Evolutionary conservation across 1,140 invertebrate species (phyloP).

Genomic region (Triops longicaudatus): DNA sequence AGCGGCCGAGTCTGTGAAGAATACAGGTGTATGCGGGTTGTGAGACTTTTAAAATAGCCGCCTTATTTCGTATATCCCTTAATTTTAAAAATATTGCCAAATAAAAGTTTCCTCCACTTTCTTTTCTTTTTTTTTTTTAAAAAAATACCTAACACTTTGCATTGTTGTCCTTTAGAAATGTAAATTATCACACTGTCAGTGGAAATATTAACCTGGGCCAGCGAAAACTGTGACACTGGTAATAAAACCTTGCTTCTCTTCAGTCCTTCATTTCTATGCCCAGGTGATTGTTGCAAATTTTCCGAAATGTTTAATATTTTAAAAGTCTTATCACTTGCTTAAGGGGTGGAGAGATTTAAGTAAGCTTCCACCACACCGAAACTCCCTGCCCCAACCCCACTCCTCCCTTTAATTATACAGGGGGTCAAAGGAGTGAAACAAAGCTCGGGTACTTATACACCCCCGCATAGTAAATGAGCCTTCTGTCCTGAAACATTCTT

Average conservation of each 20-base stretch:
- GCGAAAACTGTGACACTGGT: too few species aligned
- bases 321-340: not conserved
- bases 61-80: not conserved
- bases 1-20: not conserved
- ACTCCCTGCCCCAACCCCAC: not conserved
- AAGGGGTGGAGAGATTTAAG: not conserved
- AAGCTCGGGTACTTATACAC: not conserved
- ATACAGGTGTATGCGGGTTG: not conserved
- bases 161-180: too few species aligned
- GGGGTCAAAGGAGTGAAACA: not conserved
- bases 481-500: not conserved
- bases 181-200: too few species aligned
- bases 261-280: too few species aligned
- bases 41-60: not conserved
- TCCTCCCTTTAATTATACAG: slow-evolving; percentile 3
- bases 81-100: not conserved
- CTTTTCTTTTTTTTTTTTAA: too few species aligned
- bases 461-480: not conserved
- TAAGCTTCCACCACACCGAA: not conserved
- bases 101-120: too few species aligned
- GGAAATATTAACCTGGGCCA: too few species aligned
- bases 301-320: too few species aligned
- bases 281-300: too few species aligned
- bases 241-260: too few species aligned
- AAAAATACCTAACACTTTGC: too few species aligned